phyloP scores from a whole-genome alignment of 2,888 invertebrate species.

The Pyrochroa serraticornis region DNA sequence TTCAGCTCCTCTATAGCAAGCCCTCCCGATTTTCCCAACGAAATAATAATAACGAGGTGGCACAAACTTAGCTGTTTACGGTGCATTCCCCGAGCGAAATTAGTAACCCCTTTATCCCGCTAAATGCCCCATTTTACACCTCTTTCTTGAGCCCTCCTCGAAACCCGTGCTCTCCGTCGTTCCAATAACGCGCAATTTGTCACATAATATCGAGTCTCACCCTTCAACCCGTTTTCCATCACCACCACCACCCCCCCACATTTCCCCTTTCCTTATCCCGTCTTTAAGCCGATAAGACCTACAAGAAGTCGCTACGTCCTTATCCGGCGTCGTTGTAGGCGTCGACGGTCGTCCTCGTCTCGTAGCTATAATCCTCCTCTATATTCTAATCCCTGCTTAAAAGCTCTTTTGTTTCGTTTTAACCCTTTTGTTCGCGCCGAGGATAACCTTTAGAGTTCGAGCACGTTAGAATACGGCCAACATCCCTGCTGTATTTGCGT shows the following conservation, averaged over 20 bases:
- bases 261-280: conserved; percentile 8
- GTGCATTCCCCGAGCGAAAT: conserved; percentile 27
- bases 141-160: conserved; percentile 33
- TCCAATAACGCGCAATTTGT: conserved; percentile 58
- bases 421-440: conserved; percentile 52
- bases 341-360: conserved; percentile 9
- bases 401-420: conserved; percentile 57
- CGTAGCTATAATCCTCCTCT: conserved; percentile 45
- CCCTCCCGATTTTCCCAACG: no score
- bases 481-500: conserved; percentile 20
- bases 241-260: no score
- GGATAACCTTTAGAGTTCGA: conserved; percentile 50
- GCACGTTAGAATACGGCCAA: conserved; percentile 22
- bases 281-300: conserved; percentile 28
- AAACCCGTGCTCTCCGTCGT: conserved; percentile 41
- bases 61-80: conserved; percentile 13
- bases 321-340: not conserved
- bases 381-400: conserved; percentile 54
- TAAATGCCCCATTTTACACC: conserved; percentile 55
- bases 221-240: no score
- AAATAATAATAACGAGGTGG: conserved; percentile 18
- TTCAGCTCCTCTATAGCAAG: no score
- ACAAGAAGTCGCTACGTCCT: conserved; percentile 11
- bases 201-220: conserved; percentile 52
- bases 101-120: conserved; percentile 49